A percentile compares a stretch with the other conserved stretches of the same genome.
Conservation (phyloP, 2,797 vertebrate genomes). For the Glyptemys insculpta region DNA sequence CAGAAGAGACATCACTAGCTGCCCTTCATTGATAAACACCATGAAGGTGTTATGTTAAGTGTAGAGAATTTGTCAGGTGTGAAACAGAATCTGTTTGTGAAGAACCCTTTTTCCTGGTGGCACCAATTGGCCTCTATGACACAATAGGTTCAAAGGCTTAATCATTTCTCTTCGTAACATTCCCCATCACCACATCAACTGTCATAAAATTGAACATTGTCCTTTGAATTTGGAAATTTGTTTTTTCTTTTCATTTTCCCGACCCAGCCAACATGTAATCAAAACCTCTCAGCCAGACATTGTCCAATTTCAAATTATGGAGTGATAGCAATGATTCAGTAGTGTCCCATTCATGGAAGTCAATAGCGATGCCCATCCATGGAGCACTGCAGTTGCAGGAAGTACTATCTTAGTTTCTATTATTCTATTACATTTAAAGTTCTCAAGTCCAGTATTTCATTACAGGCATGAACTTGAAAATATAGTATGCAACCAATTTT, state of each 20-base stretch:
- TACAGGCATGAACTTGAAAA: background rate
- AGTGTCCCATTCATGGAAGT: background rate
- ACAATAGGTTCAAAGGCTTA: background rate
- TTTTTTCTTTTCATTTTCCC: background rate
- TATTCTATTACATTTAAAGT: background rate
- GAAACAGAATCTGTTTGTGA: background rate
- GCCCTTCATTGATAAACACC: background rate
- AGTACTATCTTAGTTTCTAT: background rate
- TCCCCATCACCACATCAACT: background rate
- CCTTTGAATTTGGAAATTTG: background rate
- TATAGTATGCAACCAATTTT: background rate
- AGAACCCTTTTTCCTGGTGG: background rate
- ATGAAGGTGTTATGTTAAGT: background rate
- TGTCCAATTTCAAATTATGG: background rate
- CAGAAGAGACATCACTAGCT: background rate
- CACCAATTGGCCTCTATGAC: background rate
- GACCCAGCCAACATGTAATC: background rate
- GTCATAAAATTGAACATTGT: background rate
- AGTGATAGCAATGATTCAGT: background rate
- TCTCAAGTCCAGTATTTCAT: background rate
- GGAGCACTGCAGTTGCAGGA: background rate
- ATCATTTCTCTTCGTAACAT: background rate
- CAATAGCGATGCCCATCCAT: rapidly evolving
- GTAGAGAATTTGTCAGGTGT: background rate
- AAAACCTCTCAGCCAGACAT: background rate